These are phyloP conservation scores for Rosalia funebris DNA, from an alignment of 2,888 invertebrate species.

Conservation along the genomic window DNA sequence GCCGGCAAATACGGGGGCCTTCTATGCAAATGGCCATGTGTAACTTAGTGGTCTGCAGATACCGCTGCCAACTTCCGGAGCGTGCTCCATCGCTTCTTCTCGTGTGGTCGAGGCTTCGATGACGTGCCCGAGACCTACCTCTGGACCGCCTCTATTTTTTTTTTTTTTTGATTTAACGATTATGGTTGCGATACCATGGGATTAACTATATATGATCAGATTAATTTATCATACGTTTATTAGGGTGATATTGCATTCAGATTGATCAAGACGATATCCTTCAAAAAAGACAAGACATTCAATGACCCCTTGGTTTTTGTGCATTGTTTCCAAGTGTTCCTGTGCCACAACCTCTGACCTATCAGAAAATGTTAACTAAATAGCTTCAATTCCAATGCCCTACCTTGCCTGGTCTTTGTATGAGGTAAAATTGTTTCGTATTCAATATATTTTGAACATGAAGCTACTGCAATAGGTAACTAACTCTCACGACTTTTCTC, in stretches of 20 bases:
- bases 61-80: neutral
- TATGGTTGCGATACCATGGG: too few species aligned
- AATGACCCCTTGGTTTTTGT: neutral
- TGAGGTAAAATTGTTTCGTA: neutral
- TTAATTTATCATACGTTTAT: too few species aligned
- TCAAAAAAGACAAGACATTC: too few species aligned
- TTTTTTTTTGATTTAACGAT: too few species aligned
- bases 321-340: neutral
- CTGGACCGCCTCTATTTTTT: too few species aligned
- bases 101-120: too few species aligned
- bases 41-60: neutral
- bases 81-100: too few species aligned
- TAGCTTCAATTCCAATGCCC: too few species aligned
- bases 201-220: too few species aligned
- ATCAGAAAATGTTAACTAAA: neutral
- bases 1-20: constrained; percentile 7
- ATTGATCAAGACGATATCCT: too few species aligned
- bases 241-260: too few species aligned
- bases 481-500: neutral
- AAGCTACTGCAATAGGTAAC: neutral
- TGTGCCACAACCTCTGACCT: neutral
- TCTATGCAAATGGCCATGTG: constrained; percentile 14
- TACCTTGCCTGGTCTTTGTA: neutral
- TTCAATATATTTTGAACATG: neutral
- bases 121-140: too few species aligned